Base-by-base conservation (phyloP, 2,113 vertebrate genomes). In the Theropithecus gelada region DNA sequence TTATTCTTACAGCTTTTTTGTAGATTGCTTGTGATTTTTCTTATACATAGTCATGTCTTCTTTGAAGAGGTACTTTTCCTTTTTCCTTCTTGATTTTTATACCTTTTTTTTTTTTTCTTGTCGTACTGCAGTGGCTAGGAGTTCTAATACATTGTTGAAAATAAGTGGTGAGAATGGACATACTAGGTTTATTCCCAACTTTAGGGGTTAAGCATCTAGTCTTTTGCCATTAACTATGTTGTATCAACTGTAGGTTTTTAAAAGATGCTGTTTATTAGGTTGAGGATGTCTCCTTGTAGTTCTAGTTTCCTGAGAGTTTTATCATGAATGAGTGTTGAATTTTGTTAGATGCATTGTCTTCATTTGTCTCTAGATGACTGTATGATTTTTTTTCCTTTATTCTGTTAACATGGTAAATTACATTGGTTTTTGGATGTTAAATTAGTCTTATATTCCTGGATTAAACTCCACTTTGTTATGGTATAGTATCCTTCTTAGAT, bases 371-470 rank as follows among this genome's bases (percentile, higher is more conserved):
- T 87, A 59, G 61, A 45, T 94, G 25, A 68, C 88, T 40, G 3
- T 70, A 27, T 72, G 48, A 6, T 90, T 45, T 82, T 73, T 75
- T n/a, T 38, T 8, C 5, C 8, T 88, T 84, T 94, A 81, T 81
- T 84, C 35, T 85, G 35, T 95, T 94, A 70, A 87, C n/a, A 50
- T 85, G 12, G 6, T 78, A 48, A 73, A 81, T 81, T 96, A 76
- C 61, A 61, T 94, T 75, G 35, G 6, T 50, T 84, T 95, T 93
- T 89, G 68, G 96, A 82, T 94, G 68, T 93, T 96, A 88, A 93
- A 75, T 40, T 93, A 61, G 45, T 38, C 27, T 80, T 95, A 73
- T 48, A 59, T 87, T 73, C 45, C 55, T 85, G 59, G 32, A 6
- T 82, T 75, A 93, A 93, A 93, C 7, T 85, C 78, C 35, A 59